phyloP scores from a whole-genome alignment of 2,113 vertebrate genomes.

The Saguinus midas region DNA sequence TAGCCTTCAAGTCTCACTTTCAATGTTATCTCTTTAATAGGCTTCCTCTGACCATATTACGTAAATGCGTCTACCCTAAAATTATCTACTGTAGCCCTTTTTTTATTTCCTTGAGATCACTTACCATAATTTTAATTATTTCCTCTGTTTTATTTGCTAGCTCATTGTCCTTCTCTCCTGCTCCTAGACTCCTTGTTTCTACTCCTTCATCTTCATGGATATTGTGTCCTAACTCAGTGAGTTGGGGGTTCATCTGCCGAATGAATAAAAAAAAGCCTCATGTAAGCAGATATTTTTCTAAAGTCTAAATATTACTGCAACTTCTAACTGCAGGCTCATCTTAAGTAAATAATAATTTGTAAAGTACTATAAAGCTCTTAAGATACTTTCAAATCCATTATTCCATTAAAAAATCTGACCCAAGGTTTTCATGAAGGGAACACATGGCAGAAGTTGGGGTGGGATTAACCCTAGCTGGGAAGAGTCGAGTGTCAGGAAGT shows the following conservation, averaged over 20 bases:
- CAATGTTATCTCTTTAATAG: background rate
- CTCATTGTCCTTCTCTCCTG: background rate
- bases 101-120: conserved; percentile 27
- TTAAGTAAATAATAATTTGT: conserved; percentile 54
- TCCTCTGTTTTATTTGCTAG: conserved; percentile 14
- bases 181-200: background rate
- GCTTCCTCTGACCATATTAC: background rate
- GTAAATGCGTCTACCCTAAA: background rate
- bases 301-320: conserved; percentile 1
- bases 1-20: background rate
- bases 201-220: background rate
- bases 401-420: conserved; percentile 48
- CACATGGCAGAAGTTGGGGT: background rate
- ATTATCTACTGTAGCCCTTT: background rate
- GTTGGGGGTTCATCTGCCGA: background rate
- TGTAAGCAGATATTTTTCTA: conserved; percentile 44
- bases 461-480: background rate
- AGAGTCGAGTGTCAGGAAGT: background rate
- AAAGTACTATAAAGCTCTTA: conserved; percentile 57
- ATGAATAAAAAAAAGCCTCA: conserved; percentile 28
- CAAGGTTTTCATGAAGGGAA: background rate
- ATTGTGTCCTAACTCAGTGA: background rate
- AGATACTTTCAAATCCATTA: conserved; percentile 52
- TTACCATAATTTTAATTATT: background rate
- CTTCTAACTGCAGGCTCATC: conserved; percentile 38